phyloP scores from a whole-genome alignment of 2,113 vertebrate genomes.

The Muntiacus reevesi region DNA sequence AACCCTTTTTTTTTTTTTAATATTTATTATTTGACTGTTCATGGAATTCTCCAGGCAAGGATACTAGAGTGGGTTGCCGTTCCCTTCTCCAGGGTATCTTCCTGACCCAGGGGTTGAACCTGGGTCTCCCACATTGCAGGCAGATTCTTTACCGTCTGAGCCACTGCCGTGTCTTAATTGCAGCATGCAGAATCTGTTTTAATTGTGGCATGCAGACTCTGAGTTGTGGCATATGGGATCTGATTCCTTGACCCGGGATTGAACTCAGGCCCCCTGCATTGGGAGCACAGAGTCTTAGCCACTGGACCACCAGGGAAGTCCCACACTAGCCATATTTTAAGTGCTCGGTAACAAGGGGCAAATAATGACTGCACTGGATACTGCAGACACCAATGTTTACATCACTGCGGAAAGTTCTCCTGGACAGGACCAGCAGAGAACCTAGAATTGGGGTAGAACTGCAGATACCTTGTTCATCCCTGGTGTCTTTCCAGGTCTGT shows the following conservation, averaged over 20 bases:
- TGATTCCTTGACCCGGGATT: background rate
- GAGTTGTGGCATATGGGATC: background rate
- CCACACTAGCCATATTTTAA: background rate
- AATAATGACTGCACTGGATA: background rate
- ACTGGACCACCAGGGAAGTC: background rate
- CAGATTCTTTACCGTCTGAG: background rate
- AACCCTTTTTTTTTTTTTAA: background rate
- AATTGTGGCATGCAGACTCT: background rate
- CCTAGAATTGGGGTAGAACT: background rate
- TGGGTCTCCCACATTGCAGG: background rate
- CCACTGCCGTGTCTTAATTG: background rate
- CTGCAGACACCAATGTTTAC: background rate
- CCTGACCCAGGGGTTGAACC: background rate
- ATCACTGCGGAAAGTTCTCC: background rate
- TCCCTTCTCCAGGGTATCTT: background rate
- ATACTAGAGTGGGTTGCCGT: background rate
- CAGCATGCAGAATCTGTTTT: background rate
- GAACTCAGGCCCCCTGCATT: background rate
- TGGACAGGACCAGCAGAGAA: background rate
- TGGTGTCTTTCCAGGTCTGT: conserved; percentile 63
- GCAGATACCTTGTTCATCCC: background rate
- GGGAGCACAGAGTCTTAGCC: background rate
- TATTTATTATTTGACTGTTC: background rate
- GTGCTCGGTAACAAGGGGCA: background rate
- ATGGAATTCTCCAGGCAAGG: background rate